Percentiles rank a stretch among this genome's conserved stretches.
phyloP scores from a whole-genome alignment of 2,113 vertebrate species.

The Trogon surrucura region DNA sequence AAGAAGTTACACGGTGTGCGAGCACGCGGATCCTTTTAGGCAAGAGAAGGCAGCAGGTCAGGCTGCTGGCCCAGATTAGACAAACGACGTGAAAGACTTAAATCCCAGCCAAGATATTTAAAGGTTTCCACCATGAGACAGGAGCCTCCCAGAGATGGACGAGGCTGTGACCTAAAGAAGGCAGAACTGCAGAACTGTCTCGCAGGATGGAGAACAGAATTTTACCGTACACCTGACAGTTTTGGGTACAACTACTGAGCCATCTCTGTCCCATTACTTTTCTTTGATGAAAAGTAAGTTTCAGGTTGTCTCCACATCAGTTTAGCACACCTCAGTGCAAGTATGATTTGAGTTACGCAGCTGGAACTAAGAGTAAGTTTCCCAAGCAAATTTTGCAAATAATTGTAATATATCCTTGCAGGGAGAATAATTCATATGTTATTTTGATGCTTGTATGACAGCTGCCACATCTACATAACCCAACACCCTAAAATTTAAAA shows the following conservation, averaged over 20 bases:
- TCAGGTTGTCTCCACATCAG: neutral
- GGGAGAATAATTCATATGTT: neutral
- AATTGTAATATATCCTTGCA: neutral
- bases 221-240: neutral
- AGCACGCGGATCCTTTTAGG: neutral
- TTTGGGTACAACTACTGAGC: neutral
- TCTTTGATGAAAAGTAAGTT: neutral
- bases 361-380: neutral
- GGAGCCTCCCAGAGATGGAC: neutral
- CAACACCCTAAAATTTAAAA: neutral
- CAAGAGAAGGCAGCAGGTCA: neutral
- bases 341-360: neutral
- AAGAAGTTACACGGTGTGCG: accelerated
- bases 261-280: neutral
- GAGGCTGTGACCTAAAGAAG: neutral
- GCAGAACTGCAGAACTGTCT: neutral
- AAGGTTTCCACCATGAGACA: neutral
- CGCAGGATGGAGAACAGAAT: neutral
- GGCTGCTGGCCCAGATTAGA: neutral
- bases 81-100: neutral
- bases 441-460: neutral
- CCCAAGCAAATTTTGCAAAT: neutral
- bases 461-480: neutral
- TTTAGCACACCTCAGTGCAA: neutral
- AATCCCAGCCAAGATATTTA: neutral